Conservation (phyloP, 2,113 vertebrate species). For the Aphyosemion australe region DNA sequence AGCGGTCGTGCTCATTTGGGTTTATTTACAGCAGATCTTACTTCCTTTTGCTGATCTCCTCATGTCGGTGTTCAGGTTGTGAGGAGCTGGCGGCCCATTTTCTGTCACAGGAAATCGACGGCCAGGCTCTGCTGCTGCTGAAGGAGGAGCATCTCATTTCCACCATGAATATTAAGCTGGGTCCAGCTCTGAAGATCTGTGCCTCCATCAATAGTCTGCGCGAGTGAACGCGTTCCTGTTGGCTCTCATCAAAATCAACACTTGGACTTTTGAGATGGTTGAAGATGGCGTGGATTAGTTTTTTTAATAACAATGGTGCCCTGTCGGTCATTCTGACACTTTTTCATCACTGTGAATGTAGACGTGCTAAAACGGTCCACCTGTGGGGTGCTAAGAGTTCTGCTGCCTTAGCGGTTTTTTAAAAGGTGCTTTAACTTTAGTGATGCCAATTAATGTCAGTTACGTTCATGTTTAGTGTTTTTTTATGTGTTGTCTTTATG, state of each 20-base stretch:
- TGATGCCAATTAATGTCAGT: conserved; percentile 23
- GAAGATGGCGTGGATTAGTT: conserved; percentile 1
- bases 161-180: conserved; percentile 98
- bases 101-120: conserved; percentile 96
- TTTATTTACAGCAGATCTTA: not conserved
- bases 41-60: not conserved
- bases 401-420: conserved; percentile 64
- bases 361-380: conserved; percentile 34
- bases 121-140: conserved; percentile 93
- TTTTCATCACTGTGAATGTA: conserved; percentile 29
- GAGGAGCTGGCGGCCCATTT: conserved; percentile 95
- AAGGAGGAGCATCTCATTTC: conserved; percentile 98
- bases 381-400: conserved; percentile 12
- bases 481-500: conserved; percentile 17
- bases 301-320: not conserved
- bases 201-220: conserved; percentile 96
- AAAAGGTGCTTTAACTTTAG: conserved; percentile 70
- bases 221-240: conserved; percentile 75
- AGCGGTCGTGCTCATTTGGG: not conserved
- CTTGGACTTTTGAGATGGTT: conserved; percentile 17
- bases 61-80: conserved; percentile 81
- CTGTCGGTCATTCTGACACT: not conserved
- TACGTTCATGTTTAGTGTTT: conserved; percentile 32
- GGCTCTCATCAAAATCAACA: conserved; percentile 17
- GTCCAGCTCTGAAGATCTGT: conserved; percentile 98